These are phyloP conservation scores for Sus cebifrons DNA, from an alignment of 2,797 vertebrate genomes.

Conservation along the genomic window DNA sequence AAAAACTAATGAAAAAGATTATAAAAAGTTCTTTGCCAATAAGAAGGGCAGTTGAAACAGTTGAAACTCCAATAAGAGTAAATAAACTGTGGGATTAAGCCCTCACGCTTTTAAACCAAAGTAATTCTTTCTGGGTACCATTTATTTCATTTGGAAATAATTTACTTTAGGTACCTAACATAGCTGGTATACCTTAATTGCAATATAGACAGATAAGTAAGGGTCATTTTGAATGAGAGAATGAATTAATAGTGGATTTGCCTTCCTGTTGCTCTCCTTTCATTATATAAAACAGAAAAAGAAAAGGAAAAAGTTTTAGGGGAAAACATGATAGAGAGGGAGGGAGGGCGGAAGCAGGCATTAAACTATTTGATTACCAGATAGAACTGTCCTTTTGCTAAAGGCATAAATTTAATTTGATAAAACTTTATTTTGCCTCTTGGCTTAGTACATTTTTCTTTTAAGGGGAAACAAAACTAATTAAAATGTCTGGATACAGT, in stretches of 20 bases:
- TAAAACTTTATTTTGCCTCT: neutral
- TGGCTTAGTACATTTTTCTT: constrained; percentile 10
- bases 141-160: neutral
- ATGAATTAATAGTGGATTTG: neutral
- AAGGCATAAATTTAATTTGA: neutral
- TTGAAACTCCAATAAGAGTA: neutral
- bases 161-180: neutral
- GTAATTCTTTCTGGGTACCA: neutral
- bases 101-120: neutral
- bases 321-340: neutral
- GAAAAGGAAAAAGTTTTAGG: neutral
- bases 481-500: neutral
- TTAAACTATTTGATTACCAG: neutral
- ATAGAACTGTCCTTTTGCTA: neutral
- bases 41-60: neutral
- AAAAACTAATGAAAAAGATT: neutral
- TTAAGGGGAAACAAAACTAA: neutral
- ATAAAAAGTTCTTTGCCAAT: neutral
- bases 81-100: neutral
- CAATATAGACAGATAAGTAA: neutral
- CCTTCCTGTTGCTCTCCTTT: neutral
- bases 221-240: constrained; percentile 2
- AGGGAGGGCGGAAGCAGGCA: neutral
- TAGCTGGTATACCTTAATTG: neutral
- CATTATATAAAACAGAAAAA: neutral